phyloP scores from a whole-genome alignment of 2,888 invertebrate species.

The Hypercompe scribonia region DNA sequence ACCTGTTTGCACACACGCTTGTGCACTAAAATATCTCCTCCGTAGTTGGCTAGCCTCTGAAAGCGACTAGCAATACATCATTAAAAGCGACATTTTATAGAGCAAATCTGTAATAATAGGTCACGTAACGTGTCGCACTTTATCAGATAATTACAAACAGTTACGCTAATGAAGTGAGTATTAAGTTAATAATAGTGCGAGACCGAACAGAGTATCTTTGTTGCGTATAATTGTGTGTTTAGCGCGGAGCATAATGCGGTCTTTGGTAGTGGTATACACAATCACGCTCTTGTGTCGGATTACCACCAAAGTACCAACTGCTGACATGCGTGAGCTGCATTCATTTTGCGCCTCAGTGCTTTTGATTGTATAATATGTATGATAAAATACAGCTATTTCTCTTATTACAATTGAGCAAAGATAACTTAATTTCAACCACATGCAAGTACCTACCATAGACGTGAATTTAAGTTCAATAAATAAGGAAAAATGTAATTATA shows the following conservation, averaged over 20 bases:
- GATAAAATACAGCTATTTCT: constrained; percentile 55
- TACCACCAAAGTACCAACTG: constrained; percentile 31
- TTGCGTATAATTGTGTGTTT: constrained; percentile 38
- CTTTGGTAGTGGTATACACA: constrained; percentile 41
- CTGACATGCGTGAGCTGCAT: constrained; percentile 62
- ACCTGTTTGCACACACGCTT: no score
- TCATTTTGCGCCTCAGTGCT: constrained; percentile 74
- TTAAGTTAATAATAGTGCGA: constrained; percentile 38
- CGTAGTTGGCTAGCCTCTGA: no score
- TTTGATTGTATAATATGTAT: constrained; percentile 68
- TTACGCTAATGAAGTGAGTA: constrained; percentile 34
- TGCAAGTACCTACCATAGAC: neutral
- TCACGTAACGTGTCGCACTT: neutral
- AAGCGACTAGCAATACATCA: no score
- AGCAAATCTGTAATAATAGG: neutral
- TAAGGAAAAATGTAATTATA: no score
- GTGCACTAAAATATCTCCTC: no score
- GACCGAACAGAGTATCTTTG: constrained; percentile 45
- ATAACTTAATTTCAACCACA: neutral
- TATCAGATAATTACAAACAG: constrained; percentile 10
- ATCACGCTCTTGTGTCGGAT: constrained; percentile 46
- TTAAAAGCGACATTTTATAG: no score
- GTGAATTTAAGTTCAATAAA: neutral
- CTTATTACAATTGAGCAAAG: constrained; percentile 2
- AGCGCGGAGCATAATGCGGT: constrained; percentile 44